Evolutionary conservation across 2,113 vertebrate species (phyloP), one percentile per base, ranked within the genome.

Genomic region (Dasyprocta punctata): DNA sequence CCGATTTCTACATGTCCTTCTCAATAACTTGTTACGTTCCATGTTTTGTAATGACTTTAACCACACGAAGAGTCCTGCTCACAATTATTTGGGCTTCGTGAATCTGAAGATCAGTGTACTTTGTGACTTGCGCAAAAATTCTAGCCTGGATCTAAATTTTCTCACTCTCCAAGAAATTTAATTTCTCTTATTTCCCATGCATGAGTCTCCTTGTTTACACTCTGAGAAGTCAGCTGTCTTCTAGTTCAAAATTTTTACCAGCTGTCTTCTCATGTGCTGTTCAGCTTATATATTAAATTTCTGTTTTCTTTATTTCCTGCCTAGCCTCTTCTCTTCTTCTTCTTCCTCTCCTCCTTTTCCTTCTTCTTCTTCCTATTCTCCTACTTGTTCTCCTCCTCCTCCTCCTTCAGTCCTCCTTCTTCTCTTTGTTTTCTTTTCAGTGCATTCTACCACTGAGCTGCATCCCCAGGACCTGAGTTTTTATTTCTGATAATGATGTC

Each of bases 161-260:
- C 67, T 84, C 47, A 84, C 61, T 73, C 52, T 96, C 28, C 33
- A 73, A 67, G 63, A 86, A 49, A 41, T 52, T 93, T 63, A 56
- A 49, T 89, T 95, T 75, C 38, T 84, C 28, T n/a, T 92, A 44
- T 92, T 95, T 88, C 86, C 12, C 56, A 67, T 61, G 44, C 16
- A 13, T 26, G 3, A 47, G 19, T 89, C 54, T 84, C 38, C 86
- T n/a, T 61, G 78, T 89, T 75, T 26, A 36, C 20, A 44, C 19
- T 38, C 67, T 75, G 38, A 75, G 24, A 44, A 20, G 44, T 75
- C 71, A 41, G n/a, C 22, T 44, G 41, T 26, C 71, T 24, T 41
- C 71, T 28, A 5, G 41, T 47, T 77, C 41, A 77, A 73, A 77
- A 47, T 11, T 77, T 77, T 77, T 89, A 33, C 26, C 20, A 81